Conservation (phyloP, 92 coral and sea anemone genomes). For the Plumapathes pennacea region DNA sequence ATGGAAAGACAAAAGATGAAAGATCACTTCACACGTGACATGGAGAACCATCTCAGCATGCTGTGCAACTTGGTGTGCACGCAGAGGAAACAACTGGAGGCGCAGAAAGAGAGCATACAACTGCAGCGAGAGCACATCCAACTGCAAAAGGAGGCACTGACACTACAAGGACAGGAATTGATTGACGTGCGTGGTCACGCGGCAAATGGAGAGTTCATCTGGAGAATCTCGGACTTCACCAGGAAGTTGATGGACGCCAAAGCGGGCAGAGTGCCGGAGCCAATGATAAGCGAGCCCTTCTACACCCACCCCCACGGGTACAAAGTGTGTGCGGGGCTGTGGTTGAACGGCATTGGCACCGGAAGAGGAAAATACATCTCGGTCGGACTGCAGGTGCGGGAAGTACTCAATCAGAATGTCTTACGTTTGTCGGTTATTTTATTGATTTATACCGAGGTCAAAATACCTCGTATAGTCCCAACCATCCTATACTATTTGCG, state of each 20-base stretch:
- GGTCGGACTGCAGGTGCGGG: constrained; percentile 92
- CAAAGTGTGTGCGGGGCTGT: constrained; percentile 96
- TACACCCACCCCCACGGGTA: constrained; percentile 98
- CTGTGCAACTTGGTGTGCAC: constrained; percentile 63
- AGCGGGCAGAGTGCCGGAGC: constrained; percentile 85
- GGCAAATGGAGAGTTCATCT: constrained; percentile 89
- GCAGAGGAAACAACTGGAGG: constrained; percentile 82
- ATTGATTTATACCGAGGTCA: too few relatives aligned
- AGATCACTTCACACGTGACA: constrained; percentile 60
- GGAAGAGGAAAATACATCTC: constrained; percentile 94
- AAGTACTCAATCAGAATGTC: neutral
- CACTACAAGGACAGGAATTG: constrained; percentile 79
- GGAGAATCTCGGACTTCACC: constrained; percentile 80
- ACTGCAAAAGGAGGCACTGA: constrained; percentile 84
- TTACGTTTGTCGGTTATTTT: too few relatives aligned
- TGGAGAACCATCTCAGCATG: constrained; percentile 62
- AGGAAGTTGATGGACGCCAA: constrained; percentile 88
- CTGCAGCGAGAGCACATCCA: constrained; percentile 95
- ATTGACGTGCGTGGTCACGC: constrained; percentile 78
- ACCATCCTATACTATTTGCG: too few relatives aligned
- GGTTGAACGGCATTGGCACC: constrained; percentile 98
- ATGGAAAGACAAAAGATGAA: constrained; percentile 84
- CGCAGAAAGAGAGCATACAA: constrained; percentile 84
- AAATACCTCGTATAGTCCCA: too few relatives aligned
- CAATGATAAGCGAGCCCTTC: constrained; percentile 95